Evolutionary conservation across 1,140 invertebrate species (phyloP).

Genomic region (Harpegnathos saltator): DNA sequence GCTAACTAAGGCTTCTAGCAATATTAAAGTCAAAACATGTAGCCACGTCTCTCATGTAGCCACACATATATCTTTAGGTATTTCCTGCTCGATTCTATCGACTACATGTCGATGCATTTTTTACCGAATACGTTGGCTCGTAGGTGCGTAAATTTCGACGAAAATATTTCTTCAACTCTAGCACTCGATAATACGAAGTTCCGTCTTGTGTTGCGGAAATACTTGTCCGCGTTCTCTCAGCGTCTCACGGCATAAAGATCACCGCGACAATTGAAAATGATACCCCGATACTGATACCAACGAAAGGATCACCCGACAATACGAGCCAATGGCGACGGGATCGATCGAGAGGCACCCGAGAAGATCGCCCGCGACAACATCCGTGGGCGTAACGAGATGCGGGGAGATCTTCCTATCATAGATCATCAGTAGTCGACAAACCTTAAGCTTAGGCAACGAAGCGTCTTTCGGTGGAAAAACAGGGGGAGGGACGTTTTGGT

Average conservation of each 20-base stretch:
- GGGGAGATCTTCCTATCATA: constrained; percentile 46
- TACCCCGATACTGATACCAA: background rate
- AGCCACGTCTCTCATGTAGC: background rate
- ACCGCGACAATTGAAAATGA: background rate
- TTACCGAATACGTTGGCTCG: background rate
- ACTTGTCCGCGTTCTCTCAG: background rate
- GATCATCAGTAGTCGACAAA: constrained; percentile 80
- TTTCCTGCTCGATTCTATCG: background rate
- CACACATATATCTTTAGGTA: background rate
- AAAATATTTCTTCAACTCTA: background rate
- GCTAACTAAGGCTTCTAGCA: constrained; percentile 20
- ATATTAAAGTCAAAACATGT: constrained; percentile 39
- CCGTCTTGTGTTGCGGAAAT: background rate
- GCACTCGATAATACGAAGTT: background rate
- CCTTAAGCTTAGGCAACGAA: constrained; percentile 76
- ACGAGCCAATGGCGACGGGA: background rate
- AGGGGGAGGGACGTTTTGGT: constrained; percentile 86
- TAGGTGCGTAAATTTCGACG: background rate
- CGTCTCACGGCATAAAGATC: background rate
- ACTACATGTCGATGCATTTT: background rate
- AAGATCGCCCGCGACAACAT: constrained; percentile 7
- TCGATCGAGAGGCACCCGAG: background rate
- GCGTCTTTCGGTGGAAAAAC: constrained; percentile 81
- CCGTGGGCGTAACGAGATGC: constrained; percentile 26
- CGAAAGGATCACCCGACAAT: constrained; percentile 1